phyloP scores from a whole-genome alignment of 2,888 invertebrate species.

The Cantharis lateralis region DNA sequence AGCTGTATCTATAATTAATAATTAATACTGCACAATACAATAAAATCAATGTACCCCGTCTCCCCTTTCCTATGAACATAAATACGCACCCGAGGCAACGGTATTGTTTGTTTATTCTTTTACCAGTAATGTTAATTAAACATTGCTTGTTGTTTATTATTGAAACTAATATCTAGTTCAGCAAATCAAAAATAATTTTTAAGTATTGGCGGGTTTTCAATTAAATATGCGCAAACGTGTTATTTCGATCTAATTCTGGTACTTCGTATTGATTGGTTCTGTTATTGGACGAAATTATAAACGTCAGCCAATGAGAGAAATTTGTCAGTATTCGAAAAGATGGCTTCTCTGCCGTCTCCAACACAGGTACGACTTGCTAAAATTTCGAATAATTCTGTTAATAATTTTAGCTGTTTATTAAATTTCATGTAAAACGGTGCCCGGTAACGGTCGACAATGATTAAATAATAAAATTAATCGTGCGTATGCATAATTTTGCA shows the following conservation, averaged over 20 bases:
- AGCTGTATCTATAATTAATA: too few relatives aligned
- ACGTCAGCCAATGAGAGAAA: conserved; percentile 44
- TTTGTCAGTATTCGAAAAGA: conserved; percentile 62
- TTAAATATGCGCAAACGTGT: neutral
- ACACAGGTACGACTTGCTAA: conserved; percentile 69
- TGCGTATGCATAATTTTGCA: neutral
- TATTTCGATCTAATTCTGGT: conserved; percentile 16
- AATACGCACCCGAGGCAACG: neutral
- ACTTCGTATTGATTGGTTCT: conserved; percentile 47
- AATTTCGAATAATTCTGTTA: conserved; percentile 40
- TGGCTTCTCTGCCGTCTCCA: conserved; percentile 86
- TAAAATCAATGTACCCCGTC: too few relatives aligned
- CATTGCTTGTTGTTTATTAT: neutral
- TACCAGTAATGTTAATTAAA: neutral
- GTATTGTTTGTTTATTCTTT: neutral
- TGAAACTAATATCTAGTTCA: neutral
- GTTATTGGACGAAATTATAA: conserved; percentile 44
- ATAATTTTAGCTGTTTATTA: conserved; percentile 22
- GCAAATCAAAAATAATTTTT: neutral
- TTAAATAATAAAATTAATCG: neutral
- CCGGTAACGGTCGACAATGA: neutral
- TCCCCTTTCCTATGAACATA: too few relatives aligned
- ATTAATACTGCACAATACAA: too few relatives aligned
- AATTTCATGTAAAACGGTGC: neutral
- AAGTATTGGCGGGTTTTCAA: neutral